These are phyloP conservation scores for Scaptomyza tumidula DNA, from an alignment of 2,888 invertebrate species.

Conservation along the genomic window DNA sequence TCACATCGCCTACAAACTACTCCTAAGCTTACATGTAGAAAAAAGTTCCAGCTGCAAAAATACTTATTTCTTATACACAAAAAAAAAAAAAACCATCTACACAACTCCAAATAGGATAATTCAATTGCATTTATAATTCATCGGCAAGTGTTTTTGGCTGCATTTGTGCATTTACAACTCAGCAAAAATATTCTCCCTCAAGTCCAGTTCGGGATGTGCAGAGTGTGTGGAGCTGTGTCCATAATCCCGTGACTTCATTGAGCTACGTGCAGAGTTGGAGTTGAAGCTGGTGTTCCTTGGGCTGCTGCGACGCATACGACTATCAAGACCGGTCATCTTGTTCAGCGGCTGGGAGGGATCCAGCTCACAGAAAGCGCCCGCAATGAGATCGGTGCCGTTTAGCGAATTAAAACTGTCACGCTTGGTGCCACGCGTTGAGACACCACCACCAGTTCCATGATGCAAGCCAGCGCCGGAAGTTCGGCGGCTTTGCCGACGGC, in stretches of 20 bases:
- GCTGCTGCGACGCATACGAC: conserved; percentile 82
- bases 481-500: conserved; percentile 81
- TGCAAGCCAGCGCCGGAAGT: conserved; percentile 75
- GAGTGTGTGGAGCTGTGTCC: conserved; percentile 81
- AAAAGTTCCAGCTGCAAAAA: conserved; percentile 34
- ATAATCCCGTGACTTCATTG: conserved; percentile 83
- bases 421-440: conserved; percentile 68
- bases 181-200: conserved; percentile 84
- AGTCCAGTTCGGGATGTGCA: conserved; percentile 83
- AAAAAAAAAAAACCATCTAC: conserved; percentile 7
- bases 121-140: no score
- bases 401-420: conserved; percentile 83
- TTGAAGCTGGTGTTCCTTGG: conserved; percentile 80
- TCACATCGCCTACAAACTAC: conserved; percentile 3
- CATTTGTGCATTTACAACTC: conserved; percentile 76
- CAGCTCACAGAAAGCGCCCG: conserved; percentile 82
- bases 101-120: no score
- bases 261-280: conserved; percentile 82
- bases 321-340: conserved; percentile 84
- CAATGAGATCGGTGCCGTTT: conserved; percentile 82
- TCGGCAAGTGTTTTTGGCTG: background rate
- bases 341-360: conserved; percentile 83
- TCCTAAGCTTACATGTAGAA: conserved; percentile 37
- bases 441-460: conserved; percentile 33
- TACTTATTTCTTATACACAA: conserved; percentile 16